phyloP scores from a whole-genome alignment of 2,888 invertebrate genomes.

The Metellina segmentata region DNA sequence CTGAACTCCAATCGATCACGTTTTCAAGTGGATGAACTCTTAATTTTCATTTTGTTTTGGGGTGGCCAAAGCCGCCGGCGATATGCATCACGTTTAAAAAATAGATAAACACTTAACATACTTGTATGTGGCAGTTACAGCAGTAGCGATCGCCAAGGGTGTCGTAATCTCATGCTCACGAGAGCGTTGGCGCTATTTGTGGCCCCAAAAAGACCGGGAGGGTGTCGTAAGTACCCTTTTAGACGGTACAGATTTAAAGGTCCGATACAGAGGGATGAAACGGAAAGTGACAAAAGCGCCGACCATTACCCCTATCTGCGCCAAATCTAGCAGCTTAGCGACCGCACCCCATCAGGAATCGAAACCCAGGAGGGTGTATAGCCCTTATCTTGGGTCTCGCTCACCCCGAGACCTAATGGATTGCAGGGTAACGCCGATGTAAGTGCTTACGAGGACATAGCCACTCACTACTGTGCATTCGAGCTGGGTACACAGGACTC shows the following conservation, averaged over 20 bases:
- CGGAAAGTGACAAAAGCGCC: conserved; percentile 30
- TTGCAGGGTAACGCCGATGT: neutral
- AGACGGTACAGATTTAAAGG: neutral
- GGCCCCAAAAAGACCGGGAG: neutral
- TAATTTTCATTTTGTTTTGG: too few species aligned
- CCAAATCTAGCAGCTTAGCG: conserved; percentile 14
- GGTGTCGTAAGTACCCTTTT: conserved; percentile 42
- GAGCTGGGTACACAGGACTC: neutral
- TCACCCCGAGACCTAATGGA: neutral
- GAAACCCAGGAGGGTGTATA: neutral
- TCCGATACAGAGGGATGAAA: conserved; percentile 29
- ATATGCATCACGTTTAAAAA: neutral
- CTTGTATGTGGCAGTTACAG: neutral
- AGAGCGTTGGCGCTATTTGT: too few species aligned
- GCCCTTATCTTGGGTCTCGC: neutral
- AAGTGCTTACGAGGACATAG: neutral
- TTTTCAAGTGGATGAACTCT: too few species aligned
- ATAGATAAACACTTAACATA: neutral
- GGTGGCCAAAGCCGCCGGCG: too few species aligned
- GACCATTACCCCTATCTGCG: conserved; percentile 34
- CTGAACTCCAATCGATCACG: too few species aligned
- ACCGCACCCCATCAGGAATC: neutral
- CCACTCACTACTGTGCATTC: neutral
- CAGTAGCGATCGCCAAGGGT: neutral
- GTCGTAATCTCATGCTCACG: neutral